These are phyloP conservation scores for Eumerus sabulonum DNA, from an alignment of 2,888 invertebrate species.

Conservation along the genomic window DNA sequence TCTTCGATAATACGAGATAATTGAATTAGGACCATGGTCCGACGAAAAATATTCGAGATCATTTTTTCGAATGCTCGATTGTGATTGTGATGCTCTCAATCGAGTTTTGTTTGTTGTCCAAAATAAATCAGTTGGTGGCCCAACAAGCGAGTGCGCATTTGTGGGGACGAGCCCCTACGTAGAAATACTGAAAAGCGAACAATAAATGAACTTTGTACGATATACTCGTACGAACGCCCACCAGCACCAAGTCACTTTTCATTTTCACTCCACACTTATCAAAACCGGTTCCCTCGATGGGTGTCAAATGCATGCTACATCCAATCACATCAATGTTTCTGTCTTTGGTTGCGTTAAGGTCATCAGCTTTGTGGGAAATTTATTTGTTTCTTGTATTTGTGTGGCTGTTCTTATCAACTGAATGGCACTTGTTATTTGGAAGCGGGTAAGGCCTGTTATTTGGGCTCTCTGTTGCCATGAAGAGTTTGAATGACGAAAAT, in stretches of 20 bases:
- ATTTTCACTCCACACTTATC: slow-evolving; percentile 26
- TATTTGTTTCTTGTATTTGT: slow-evolving; percentile 21
- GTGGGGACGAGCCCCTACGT: slow-evolving; percentile 40
- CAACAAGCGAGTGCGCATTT: not conserved
- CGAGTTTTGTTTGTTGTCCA: slow-evolving; percentile 14
- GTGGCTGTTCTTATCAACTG: not conserved
- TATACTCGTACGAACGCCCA: not conserved
- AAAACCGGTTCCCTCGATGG: slow-evolving; percentile 30
- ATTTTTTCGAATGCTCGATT: not conserved
- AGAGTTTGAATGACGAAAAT: too few relatives aligned
- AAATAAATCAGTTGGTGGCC: slow-evolving; percentile 12
- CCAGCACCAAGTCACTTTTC: slow-evolving; percentile 41
- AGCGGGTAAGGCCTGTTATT: too few relatives aligned
- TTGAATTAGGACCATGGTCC: slow-evolving; percentile 8
- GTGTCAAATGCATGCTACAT: too few relatives aligned
- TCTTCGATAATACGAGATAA: not conserved
- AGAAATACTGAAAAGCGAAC: not conserved
- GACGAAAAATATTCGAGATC: slow-evolving; percentile 1
- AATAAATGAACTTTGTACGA: slow-evolving; percentile 22
- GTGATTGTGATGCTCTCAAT: slow-evolving; percentile 34
- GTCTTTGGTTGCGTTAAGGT: slow-evolving; percentile 6
- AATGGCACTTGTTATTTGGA: too few relatives aligned
- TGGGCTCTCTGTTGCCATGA: too few relatives aligned
- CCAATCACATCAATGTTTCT: too few relatives aligned
- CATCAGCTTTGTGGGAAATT: slow-evolving; percentile 26